Conservation (phyloP, 2,797 vertebrate genomes). For the Characodon lateralis region DNA sequence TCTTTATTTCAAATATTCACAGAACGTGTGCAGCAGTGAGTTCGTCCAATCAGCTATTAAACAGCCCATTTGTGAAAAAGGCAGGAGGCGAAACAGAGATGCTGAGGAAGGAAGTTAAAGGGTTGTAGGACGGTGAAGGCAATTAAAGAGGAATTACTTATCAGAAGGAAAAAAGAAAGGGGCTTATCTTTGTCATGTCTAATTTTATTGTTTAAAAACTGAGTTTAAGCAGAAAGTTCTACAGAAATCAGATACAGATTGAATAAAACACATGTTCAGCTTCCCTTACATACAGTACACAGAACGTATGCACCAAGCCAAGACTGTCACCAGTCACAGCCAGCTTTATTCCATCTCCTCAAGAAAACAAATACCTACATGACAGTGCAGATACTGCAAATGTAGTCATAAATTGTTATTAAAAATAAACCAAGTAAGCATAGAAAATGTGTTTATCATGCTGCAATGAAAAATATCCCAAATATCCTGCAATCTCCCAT, state of each 20-base stretch:
- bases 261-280: conserved; percentile 14
- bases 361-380: conserved; percentile 46
- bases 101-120: conserved; percentile 24
- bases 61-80: conserved; percentile 41
- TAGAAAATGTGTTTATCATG: conserved; percentile 18
- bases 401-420: conserved; percentile 14
- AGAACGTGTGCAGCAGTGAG: conserved; percentile 57
- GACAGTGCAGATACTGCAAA: conserved; percentile 35
- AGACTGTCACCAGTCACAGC: conserved; percentile 64
- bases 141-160: conserved; percentile 47
- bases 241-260: conserved; percentile 31
- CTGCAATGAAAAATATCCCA: conserved; percentile 20
- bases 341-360: conserved; percentile 57
- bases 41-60: conserved; percentile 56
- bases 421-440: conserved; percentile 18
- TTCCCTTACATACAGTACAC: conserved; percentile 35
- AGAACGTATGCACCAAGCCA: conserved; percentile 59
- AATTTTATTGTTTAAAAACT: conserved; percentile 44
- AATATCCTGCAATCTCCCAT: conserved; percentile 27
- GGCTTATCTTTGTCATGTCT: conserved; percentile 53
- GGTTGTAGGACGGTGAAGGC: conserved; percentile 22
- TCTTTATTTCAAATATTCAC: conserved; percentile 73
- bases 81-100: conserved; percentile 47
- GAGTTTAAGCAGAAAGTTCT: conserved; percentile 50
- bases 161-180: conserved; percentile 8